Percentiles rank a stretch among this genome's conserved stretches.
phyloP scores from a whole-genome alignment of 2,797 vertebrate genomes.

The Lindbergichthys nudifrons region DNA sequence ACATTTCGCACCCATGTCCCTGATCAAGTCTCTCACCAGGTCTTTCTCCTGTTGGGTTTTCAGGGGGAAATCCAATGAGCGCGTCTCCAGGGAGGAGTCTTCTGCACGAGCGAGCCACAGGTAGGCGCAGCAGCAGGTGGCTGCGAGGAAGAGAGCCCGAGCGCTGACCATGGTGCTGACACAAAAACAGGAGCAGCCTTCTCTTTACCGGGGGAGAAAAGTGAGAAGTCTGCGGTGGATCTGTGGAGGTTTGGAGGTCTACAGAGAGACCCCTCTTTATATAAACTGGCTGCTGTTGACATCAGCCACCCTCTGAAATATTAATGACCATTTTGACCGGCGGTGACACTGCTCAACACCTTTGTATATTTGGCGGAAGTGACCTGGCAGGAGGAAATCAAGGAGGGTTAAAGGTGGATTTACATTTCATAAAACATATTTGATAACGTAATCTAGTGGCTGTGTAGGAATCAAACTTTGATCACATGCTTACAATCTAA shows the following conservation, averaged over 20 bases:
- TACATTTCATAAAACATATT: conserved; percentile 38
- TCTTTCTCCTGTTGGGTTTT: conserved; percentile 86
- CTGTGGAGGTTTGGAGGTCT: not conserved
- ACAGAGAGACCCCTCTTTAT: conserved; percentile 49
- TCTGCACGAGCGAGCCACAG: conserved; percentile 73
- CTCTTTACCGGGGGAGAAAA: conserved; percentile 4
- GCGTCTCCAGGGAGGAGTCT: conserved; percentile 78
- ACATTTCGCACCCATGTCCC: not conserved
- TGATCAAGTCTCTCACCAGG: conserved; percentile 81
- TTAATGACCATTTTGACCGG: conserved; percentile 61
- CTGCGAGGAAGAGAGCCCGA: conserved; percentile 76
- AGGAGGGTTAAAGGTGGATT: conserved; percentile 40
- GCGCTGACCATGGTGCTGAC: conserved; percentile 81
- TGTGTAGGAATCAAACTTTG: conserved; percentile 6
- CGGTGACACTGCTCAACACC: conserved; percentile 51
- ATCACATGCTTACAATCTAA: not conserved
- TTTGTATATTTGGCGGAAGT: conserved; percentile 48
- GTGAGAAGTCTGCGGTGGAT: not conserved
- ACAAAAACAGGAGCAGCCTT: conserved; percentile 1
- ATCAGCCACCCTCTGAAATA: conserved; percentile 77
- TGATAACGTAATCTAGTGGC: conserved; percentile 8
- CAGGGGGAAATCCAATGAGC: conserved; percentile 69
- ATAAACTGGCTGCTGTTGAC: conserved; percentile 54
- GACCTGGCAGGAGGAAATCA: conserved; percentile 6
- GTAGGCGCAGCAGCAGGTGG: conserved; percentile 77